Percentiles rank a stretch among this genome's conserved stretches.
These are phyloP conservation scores for Rallus limicola DNA, from an alignment of 2,113 vertebrate species.

Conservation along the genomic window DNA sequence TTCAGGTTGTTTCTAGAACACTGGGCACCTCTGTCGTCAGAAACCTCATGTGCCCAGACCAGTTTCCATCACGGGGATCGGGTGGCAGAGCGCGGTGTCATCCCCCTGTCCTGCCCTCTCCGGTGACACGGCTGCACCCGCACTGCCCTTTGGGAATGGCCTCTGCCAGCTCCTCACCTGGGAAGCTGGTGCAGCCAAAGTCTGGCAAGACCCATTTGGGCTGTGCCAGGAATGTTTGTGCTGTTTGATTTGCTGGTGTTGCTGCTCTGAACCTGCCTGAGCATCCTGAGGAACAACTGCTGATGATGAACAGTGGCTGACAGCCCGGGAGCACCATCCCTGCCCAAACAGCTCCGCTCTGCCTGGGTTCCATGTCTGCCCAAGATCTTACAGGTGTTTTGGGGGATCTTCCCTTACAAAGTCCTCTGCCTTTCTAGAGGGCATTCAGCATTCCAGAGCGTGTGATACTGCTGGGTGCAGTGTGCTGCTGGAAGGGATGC, in stretches of 20 bases:
- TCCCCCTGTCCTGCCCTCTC: background rate
- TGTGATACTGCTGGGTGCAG: accelerated
- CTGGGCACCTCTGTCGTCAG: accelerated
- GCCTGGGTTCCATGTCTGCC: accelerated
- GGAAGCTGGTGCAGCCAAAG: background rate
- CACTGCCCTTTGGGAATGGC: background rate
- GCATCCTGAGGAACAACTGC: background rate
- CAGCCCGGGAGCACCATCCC: too few relatives aligned
- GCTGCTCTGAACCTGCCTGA: background rate
- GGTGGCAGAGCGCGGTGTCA: background rate
- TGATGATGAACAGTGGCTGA: too few relatives aligned
- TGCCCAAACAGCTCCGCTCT: background rate
- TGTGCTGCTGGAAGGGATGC: background rate
- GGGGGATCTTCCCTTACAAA: background rate
- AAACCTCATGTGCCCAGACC: background rate
- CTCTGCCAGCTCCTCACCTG: background rate
- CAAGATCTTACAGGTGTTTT: background rate
- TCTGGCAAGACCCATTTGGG: background rate
- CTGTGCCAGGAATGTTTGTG: accelerated
- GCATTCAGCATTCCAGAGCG: background rate
- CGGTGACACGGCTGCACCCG: accelerated
- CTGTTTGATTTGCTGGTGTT: background rate
- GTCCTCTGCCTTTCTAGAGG: background rate
- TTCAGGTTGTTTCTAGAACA: background rate
- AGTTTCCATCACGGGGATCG: background rate